Evolutionary conservation across 2,113 vertebrate species (phyloP), one percentile per base, ranked within the genome.

Genomic region (Cyanoliseus patagonus): DNA sequence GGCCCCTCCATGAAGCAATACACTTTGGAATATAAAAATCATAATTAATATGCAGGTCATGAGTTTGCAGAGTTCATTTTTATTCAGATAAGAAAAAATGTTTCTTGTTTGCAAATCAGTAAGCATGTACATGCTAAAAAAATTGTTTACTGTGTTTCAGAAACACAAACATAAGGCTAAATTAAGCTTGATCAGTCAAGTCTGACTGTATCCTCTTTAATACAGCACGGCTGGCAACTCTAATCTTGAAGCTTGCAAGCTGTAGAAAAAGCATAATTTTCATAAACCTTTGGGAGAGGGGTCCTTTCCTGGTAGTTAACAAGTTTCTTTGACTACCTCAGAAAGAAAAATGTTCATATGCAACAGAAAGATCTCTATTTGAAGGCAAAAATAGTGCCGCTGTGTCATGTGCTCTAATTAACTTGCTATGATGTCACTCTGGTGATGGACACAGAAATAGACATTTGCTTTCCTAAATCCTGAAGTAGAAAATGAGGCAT

Each of bases 371-470:
- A 47, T 76, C 66, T 92, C 88, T 83, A 86, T 92, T 87, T 96
- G 66, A 93, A 96, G 91, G 87, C 94, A 97, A 92, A 97, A 97
- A 95, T 97, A 96, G 91, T 5, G 20, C 67, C 55, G 94, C 39
- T 94, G 86, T 94, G 95, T 96, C 95, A 86, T 92, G 91, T 86
- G 94, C 63, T 96, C 92, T 94, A 92, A 97, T 97, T 96, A 96
- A 95, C 94, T 97, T 96, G 73, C 95, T 90, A 87, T 92, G 89
- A 94, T 97, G 89, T 93, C 83, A 51, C 93, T 97, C 78, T 90
- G 74, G 80, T 95, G 95, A 95, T 95, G 94, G 96, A 96, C 92
- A 95, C 83, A 96, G 90, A 96, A 96, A 97, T 94, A 96, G 96
- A 92, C 92, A 62, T 92, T 96, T 96, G 94, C 92, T 95, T 95